Evolutionary conservation across 2,888 invertebrate species (phyloP).

Genomic region (Amblyjoppa proteus): DNA sequence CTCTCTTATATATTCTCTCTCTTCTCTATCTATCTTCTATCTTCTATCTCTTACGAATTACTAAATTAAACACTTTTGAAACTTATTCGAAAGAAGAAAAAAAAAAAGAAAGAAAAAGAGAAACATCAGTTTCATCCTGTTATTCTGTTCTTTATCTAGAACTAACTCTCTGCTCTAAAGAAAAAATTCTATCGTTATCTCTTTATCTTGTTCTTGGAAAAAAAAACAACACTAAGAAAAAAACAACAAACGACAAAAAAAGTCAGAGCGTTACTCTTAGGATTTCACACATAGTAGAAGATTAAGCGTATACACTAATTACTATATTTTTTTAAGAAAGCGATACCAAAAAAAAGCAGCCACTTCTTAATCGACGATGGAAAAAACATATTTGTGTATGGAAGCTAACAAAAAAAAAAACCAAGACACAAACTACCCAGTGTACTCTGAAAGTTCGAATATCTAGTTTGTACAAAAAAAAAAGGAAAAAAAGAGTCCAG

Average conservation of each 20-base stretch:
- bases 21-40: constrained; percentile 51
- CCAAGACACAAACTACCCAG: constrained; percentile 30
- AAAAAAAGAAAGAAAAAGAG: constrained; percentile 18
- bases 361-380: background rate
- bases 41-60: constrained; percentile 31
- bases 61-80: background rate
- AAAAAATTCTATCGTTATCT: constrained; percentile 40
- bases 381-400: constrained; percentile 15
- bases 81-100: constrained; percentile 11
- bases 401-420: constrained; percentile 32
- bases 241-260: constrained; percentile 14
- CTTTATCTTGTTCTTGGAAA: constrained; percentile 50
- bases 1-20: constrained; percentile 64
- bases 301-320: constrained; percentile 36
- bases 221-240: constrained; percentile 32
- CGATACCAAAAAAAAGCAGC: constrained; percentile 11
- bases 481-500: constrained; percentile 22
- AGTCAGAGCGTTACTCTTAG: constrained; percentile 32
- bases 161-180: constrained; percentile 40
- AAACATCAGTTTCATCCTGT: constrained; percentile 49
- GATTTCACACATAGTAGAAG: constrained; percentile 39
- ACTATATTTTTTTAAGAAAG: constrained; percentile 61
- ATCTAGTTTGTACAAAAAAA: constrained; percentile 40
- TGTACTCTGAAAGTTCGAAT: constrained; percentile 57
- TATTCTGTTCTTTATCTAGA: constrained; percentile 26